Base-by-base conservation (phyloP, 2,888 invertebrate genomes). In the Cacoxenus indagator region DNA sequence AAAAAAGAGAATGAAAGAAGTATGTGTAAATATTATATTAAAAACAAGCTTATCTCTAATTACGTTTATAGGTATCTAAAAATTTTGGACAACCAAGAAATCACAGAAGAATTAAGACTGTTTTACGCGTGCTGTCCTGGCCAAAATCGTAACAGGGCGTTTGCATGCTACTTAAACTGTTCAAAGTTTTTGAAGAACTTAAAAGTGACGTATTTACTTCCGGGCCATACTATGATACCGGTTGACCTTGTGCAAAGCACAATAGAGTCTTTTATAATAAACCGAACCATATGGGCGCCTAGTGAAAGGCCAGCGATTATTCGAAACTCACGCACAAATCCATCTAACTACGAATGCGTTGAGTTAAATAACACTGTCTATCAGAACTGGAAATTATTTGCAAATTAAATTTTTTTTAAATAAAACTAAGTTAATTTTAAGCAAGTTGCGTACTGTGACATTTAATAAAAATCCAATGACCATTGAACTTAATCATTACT, bases 1-100 rank as follows among this genome's bases (percentile, higher is more conserved):
- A 9, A n/a, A 67, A 27, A 6, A 65, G 61, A 43, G 6, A 68
- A 61, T 4, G 43, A 43, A 31, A 45, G 17, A 8, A n/a, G 11
- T 14, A 26, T 26, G 26, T 64, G 45, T 43, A 54, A 64, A 27
- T 43, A 67, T 48, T 22, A 45, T 43, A 64, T 62, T 67, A 64
- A 64, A 37, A 64, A 51, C 59, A 45, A 29, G 17, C 51, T 51
- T 51, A 51, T 51, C 17, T 19, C 17, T 3, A 6, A 51, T 51
- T 51, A 51, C 5, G 19, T 51, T 51, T 51, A 17, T 51, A 51
- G 51, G 51, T 51, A 51, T 51, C 19, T 3, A 19, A n/a, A 51
- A 37, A 37, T 37, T 37, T 37, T 51, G 4, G 51, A 2, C 4
- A 51, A 11, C 17, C 51, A 51, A 51, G 17, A 51, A n/a, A 51